Conservation (phyloP, 64 coral and sea anemone genomes). For the Pocillopora verrucosa region DNA sequence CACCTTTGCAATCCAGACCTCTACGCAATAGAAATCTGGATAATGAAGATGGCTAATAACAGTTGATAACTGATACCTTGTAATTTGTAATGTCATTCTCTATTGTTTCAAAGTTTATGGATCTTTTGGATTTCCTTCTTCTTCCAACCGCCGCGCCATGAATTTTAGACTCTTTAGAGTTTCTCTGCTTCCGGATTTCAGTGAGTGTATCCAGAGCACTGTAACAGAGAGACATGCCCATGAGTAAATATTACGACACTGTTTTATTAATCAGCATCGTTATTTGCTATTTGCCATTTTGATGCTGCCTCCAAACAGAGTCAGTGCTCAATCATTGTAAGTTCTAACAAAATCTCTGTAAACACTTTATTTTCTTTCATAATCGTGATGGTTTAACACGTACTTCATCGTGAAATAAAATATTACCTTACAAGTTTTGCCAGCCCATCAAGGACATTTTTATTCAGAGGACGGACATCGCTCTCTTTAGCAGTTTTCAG, state of each 20-base stretch:
- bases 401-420: neutral
- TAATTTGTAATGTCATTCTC: conserved; percentile 9
- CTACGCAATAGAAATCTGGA: too few species aligned
- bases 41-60: neutral
- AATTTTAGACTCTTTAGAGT: conserved; percentile 2
- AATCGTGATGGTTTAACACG: too few species aligned
- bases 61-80: neutral
- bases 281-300: too few species aligned
- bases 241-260: too few species aligned
- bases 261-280: too few species aligned
- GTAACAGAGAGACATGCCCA: neutral
- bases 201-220: conserved; percentile 4
- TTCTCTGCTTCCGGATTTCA: conserved; percentile 13
- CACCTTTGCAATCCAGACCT: too few species aligned
- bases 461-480: neutral
- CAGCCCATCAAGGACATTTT: conserved; percentile 1
- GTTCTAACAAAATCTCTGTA: too few species aligned
- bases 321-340: too few species aligned
- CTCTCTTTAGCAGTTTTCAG: neutral
- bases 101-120: conserved; percentile 8
- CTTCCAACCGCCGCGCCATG: conserved; percentile 21
- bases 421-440: conserved; percentile 26
- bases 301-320: too few species aligned
- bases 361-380: too few species aligned
- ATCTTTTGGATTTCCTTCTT: conserved; percentile 31